Percentiles rank a stretch among this genome's conserved stretches.
Conservation (phyloP, 2,113 vertebrate species). For the Hypomesus transpacificus region DNA sequence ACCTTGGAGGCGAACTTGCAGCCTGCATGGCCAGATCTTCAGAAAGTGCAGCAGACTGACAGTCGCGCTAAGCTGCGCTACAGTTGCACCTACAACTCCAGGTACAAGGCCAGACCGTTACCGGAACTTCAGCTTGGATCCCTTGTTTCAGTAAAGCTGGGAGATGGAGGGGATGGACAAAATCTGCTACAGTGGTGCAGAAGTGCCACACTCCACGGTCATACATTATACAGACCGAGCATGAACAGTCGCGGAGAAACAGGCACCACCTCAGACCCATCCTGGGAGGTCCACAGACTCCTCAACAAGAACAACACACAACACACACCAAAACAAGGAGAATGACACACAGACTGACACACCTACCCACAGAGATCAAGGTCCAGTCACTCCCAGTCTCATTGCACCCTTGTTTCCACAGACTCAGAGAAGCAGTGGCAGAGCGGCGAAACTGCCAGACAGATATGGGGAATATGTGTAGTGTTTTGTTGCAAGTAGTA, state of each 20-base stretch:
- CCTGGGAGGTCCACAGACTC: background rate
- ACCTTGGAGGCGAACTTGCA: slow-evolving; percentile 11
- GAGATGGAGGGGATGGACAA: background rate
- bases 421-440: too few species aligned
- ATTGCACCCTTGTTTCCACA: background rate
- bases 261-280: background rate
- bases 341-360: background rate
- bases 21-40: slow-evolving; percentile 8
- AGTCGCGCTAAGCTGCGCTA: background rate
- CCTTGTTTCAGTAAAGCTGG: background rate
- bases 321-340: too few species aligned
- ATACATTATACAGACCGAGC: slow-evolving; percentile 1
- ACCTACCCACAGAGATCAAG: background rate
- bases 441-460: too few species aligned
- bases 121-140: slow-evolving; percentile 6
- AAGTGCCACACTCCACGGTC: background rate
- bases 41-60: background rate
- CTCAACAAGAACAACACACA: too few species aligned
- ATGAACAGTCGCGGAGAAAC: background rate
- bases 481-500: too few species aligned
- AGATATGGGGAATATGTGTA: background rate
- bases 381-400: background rate
- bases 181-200: background rate
- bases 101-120: background rate
- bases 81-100: slow-evolving; percentile 6